Base-by-base conservation (phyloP, 2,888 invertebrate genomes). In the Acleris emargana region DNA sequence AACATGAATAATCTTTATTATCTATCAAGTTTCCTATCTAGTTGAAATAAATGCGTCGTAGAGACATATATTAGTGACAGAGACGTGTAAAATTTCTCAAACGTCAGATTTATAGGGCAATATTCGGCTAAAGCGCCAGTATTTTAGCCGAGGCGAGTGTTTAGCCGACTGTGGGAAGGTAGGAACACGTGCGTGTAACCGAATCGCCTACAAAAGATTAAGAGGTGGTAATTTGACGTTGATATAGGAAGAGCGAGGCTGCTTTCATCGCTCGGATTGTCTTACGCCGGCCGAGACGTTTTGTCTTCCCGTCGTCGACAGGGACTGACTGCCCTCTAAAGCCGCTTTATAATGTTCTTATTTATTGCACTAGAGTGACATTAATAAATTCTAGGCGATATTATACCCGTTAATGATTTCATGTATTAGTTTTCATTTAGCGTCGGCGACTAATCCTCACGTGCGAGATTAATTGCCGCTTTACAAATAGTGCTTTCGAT, bases 201-300 rank as follows among this genome's bases (percentile, higher is more conserved):
- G 77, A 87, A 91, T 88, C 88, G 83, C 80, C 82, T 78, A 84
- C 88, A 86, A 86, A 86, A 89, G 91, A 89, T 91, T 91, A 91
- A 86, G 88, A 89, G 86, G 88, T 90, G 89, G 89, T 91, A 91
- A 91, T 92, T 90, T 91, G 91, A 91, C 91, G 77, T 91, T 91
- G 91, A 91, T 91, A 89, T 91, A 91, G 83, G 83, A 82, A 84
- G 84, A 85, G 80, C 78, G 74, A 76, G 76, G 70, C 72, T 72
- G 80, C 86, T 88, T 85, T 89, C 87, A 88, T 86, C 82, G 82
- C 72, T 68, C 72, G 81, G 85, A 86, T 89, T 87, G 88, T 88
- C 87, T 90, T 89, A 88, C 89, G 75, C 74, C 74, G 73, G 74
- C 76, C 74, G 76, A 77, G 76, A 68, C 77, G 81, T 82, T 86